phyloP scores from a whole-genome alignment of 2,888 invertebrate species.

The Ichneumoninae sp. region DNA sequence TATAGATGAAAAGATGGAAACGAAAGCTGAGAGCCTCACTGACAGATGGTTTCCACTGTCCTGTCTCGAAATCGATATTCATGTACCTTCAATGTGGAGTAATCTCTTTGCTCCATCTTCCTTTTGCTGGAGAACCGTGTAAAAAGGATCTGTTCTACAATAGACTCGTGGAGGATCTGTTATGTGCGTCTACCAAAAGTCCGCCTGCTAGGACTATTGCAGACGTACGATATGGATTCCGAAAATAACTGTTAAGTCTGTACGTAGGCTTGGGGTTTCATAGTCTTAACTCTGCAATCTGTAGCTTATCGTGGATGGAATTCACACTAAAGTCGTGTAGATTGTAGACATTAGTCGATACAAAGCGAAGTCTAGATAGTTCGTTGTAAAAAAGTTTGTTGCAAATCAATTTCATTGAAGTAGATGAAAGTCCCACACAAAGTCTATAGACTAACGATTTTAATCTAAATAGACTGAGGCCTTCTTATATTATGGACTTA shows the following conservation, averaged over 20 bases:
- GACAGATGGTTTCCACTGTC: constrained; percentile 66
- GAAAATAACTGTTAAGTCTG: too few species aligned
- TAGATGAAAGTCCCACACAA: background rate
- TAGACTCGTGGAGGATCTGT: background rate
- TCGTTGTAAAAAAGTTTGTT: background rate
- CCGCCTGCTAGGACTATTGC: too few species aligned
- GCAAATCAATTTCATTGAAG: background rate
- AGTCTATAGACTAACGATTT: background rate
- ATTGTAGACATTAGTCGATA: background rate
- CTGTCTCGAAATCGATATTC: constrained; percentile 67
- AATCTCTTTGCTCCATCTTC: constrained; percentile 56
- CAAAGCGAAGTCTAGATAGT: background rate
- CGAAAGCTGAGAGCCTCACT: constrained; percentile 35
- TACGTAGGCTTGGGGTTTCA: background rate
- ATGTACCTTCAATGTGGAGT: constrained; percentile 45
- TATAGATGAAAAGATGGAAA: constrained; percentile 42
- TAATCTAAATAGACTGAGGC: background rate
- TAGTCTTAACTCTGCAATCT: background rate
- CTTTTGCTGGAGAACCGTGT: background rate
- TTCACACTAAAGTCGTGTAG: background rate
- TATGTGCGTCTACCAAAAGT: too few species aligned
- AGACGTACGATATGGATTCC: too few species aligned
- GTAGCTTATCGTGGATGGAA: background rate
- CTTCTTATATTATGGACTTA: background rate
- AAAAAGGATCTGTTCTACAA: background rate